Evolutionary conservation across 2,113 vertebrate species (phyloP), one percentile per base, ranked within the genome.

Genomic region (Phaetusa simplex): DNA sequence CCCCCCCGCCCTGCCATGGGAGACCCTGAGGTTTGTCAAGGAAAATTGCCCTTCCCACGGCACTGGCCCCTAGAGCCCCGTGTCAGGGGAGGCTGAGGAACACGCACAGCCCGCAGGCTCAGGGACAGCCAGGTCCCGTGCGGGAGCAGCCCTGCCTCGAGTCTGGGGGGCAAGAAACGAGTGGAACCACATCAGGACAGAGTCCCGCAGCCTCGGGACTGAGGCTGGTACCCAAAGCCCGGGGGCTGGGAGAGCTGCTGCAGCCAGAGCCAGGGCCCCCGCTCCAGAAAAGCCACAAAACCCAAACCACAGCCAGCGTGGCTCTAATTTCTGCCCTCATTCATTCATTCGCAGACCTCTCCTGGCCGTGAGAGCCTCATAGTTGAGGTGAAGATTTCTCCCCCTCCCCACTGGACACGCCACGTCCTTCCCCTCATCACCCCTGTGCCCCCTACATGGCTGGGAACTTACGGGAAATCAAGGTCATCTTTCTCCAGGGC

Each of bases 401-500:
- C 47, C 40, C 18, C 19, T 50, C 36, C 55, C 19, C 7, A 2
- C 9, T 8, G 22, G 23, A 19, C 32, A 34, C 27, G 36, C 34
- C 45, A 7, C 8, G 1, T 34, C 62, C 92, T 88, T 27, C 38
- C 72, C 55, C 62, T 56, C 64, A 11, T 9, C 43, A 26, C 18
- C 38, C 47, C 29, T 5, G n/a, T 47, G 88, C 66, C 66, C 77
- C 5, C 32, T 12, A 3, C 17, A 0, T 1, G 49, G 34, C 56
- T 47, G 52, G 67, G n/a, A 52, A 98, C 99, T 97, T 95, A 99
- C 99, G 99, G 99, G 92, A 99, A 99, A 91, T 99, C 99, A 96
- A 99, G 98, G 92, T 99, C 99, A 3, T 99, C 99, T 84, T 99
- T 99, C 97, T 99, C 99, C 89, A 99, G 97, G 78, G 99, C 99